A percentile compares a stretch with the other conserved stretches of the same genome.
Evolutionary conservation across 2,888 invertebrate genomes (phyloP).

Genomic region (Pardosa pseudoannulata): DNA sequence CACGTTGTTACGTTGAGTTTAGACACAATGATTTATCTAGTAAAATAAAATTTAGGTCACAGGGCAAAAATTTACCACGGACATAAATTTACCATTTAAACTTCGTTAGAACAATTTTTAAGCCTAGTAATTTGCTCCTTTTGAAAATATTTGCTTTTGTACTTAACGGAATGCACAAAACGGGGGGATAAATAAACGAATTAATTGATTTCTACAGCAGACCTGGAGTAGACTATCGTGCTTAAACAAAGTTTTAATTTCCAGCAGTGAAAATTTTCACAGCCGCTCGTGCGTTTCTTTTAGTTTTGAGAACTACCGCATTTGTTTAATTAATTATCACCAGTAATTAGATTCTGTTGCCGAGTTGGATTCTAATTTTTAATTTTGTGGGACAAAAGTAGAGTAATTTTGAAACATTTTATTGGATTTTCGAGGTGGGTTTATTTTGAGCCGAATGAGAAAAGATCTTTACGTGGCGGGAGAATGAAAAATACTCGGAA

Average conservation of each 20-base stretch:
- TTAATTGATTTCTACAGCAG: neutral
- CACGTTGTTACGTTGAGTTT: too few species aligned
- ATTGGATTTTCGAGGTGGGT: neutral
- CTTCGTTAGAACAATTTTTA: too few species aligned
- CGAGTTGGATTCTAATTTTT: neutral
- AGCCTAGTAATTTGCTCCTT: too few species aligned
- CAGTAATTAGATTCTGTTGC: neutral
- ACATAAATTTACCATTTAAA: too few species aligned
- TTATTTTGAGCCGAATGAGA: neutral
- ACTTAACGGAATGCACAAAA: too few species aligned
- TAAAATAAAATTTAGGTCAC: too few species aligned
- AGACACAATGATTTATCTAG: too few species aligned
- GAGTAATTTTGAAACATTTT: neutral
- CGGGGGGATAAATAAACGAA: neutral
- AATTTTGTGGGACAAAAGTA: neutral
- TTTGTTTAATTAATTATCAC: neutral
- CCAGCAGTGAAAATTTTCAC: neutral
- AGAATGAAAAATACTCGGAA: too few species aligned
- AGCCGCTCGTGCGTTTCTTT: neutral
- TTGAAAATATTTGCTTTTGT: too few species aligned
- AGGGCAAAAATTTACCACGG: too few species aligned
- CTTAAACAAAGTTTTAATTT: neutral
- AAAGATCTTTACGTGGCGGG: too few species aligned
- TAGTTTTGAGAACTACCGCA: neutral
- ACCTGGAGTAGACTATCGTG: neutral